Evolutionary conservation across 2,888 invertebrate species (phyloP).

Genomic region (Asteroscopus sphinx): DNA sequence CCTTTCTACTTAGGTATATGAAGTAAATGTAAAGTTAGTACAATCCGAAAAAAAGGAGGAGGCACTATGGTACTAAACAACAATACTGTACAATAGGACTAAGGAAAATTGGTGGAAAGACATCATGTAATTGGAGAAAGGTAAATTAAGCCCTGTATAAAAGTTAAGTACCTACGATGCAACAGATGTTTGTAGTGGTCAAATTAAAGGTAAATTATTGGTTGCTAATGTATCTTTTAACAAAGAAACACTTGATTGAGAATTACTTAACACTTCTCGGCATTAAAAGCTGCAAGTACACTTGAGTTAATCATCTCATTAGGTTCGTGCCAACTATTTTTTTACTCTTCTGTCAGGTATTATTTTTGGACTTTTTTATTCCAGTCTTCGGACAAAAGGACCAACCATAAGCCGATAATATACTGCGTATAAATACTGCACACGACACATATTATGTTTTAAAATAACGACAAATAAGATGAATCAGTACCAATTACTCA

Average conservation of each 20-base stretch:
- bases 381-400: slow-evolving; percentile 4
- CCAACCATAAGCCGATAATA: not conserved
- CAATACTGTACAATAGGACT: too few relatives aligned
- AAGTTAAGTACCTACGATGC: too few relatives aligned
- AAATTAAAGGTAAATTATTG: not conserved
- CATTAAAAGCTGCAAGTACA: slow-evolving; percentile 13
- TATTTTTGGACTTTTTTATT: slow-evolving; percentile 7
- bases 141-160: too few relatives aligned
- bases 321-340: slow-evolving; percentile 5
- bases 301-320: slow-evolving; percentile 6
- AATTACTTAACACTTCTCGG: not conserved
- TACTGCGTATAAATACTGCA: slow-evolving; percentile 8
- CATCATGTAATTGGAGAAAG: too few relatives aligned
- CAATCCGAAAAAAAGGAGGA: too few relatives aligned
- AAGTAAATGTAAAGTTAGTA: too few relatives aligned
- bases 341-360: not conserved
- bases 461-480: slow-evolving; percentile 35
- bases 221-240: not conserved
- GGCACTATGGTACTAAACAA: too few relatives aligned
- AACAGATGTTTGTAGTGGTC: too few relatives aligned
- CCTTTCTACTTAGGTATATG: too few relatives aligned
- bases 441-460: slow-evolving; percentile 9
- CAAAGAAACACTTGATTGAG: slow-evolving; percentile 1
- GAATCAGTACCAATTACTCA: slow-evolving; percentile 42
- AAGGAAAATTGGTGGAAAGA: too few relatives aligned